Conservation (phyloP, 2,888 invertebrate species). For the Zaprionus lineosus region DNA sequence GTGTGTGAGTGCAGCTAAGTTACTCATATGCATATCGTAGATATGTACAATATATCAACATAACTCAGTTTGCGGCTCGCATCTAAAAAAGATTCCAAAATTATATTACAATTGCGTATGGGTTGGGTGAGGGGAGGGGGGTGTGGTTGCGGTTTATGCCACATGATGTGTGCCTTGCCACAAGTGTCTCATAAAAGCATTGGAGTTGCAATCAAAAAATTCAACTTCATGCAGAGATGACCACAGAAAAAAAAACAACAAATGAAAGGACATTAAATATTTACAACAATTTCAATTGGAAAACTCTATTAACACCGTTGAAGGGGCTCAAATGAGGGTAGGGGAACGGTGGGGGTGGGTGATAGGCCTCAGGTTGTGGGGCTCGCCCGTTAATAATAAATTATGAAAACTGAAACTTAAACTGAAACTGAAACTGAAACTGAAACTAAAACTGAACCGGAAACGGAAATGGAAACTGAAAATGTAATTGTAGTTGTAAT, state of each 20-base stretch:
- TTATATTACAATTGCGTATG: conserved; percentile 45
- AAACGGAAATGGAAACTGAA: too few species aligned
- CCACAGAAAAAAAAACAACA: too few species aligned
- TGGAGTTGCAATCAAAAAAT: conserved; percentile 22
- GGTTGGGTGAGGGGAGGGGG: conserved; percentile 6
- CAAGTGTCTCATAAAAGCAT: conserved; percentile 23
- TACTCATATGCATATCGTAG: conserved; percentile 1
- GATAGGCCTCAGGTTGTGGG: conserved; percentile 5
- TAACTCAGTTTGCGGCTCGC: conserved; percentile 49
- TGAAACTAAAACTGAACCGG: too few species aligned
- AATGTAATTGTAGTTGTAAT: too few species aligned
- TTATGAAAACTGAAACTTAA: conserved; percentile 60
- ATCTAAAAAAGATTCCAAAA: conserved; percentile 31
- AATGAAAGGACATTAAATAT: conserved; percentile 48
- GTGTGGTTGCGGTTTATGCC: conserved; percentile 1
- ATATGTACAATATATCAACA: conserved; percentile 52
- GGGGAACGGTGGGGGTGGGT: too few species aligned
- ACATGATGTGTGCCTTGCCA: conserved; percentile 12
- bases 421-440: too few species aligned
- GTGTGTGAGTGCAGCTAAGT: conserved; percentile 14
- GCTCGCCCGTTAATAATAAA: conserved; percentile 43
- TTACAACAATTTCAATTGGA: conserved; percentile 38
- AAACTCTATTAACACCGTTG: conserved; percentile 57
- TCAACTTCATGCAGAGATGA: background rate
- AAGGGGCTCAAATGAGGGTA: too few species aligned